Base-by-base conservation (phyloP, 2,888 invertebrate species). In the Drosophila bunnanda region DNA sequence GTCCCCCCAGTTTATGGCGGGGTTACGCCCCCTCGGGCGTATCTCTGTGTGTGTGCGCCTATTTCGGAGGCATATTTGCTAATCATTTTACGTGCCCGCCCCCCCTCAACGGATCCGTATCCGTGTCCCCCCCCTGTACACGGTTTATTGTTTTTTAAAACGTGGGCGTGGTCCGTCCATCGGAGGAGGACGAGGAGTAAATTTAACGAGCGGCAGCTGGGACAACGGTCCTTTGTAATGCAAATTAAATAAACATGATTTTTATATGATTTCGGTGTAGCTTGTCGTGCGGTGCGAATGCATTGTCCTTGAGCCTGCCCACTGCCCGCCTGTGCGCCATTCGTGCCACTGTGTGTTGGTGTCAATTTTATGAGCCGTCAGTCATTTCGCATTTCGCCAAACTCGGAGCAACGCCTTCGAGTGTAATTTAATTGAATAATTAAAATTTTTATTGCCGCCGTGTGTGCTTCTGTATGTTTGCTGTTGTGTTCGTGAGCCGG, bases 161-260 rank as follows among this genome's bases (percentile, higher is more conserved):
- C 68, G 88, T 74, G 57, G 65, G 69, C 75, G 72, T 59, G 79
- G 68, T 57, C 68, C 20, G 44, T 22, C n/a, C 22, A 36, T 15
- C 34, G 57, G 46, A 56, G 41, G 34, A n/a, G 25, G 15, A n/a
- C 25, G 10, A 28, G 61, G 64, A 89, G 69, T 68, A 77, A 86
- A 73, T 88, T 85, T 85, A 89, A 85, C 84, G 84, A 83, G 67
- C 86, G 58, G 53, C 55, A 65, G 69, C 64, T 58, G 61, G 50
- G 66, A 70, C 55, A 55, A 50, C 64, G 50, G 57, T 12, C 66
- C 46, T 80, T 88, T 86, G 75, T 80, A 78, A 89, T 86, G 88
- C 81, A 89, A 89, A 89, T 89, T 73, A 89, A 86, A 89, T 89
- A 89, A 89, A 89, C 87, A 86, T 89, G 89, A 86, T 84, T 84